A percentile compares a stretch with the other conserved stretches of the same genome.
phyloP scores from a whole-genome alignment of 2,888 invertebrate species.

The Mesorhabditis belari region DNA sequence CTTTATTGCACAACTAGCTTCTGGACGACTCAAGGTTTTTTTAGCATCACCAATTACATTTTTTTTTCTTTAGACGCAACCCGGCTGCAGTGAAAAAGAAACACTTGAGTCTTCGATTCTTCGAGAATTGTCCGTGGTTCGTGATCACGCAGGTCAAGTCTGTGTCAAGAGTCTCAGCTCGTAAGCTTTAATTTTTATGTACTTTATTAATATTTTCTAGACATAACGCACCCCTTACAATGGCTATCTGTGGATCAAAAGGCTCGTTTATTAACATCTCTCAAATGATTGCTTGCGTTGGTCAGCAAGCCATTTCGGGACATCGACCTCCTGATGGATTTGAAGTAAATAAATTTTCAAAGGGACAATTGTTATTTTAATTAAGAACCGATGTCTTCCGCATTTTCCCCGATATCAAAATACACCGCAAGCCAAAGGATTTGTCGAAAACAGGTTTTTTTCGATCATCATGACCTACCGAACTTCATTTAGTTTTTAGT shows the following conservation, averaged over 20 bases:
- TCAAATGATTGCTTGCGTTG: conserved; percentile 99
- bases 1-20: conserved; percentile 77
- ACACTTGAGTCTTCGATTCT: conserved; percentile 67
- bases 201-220: too few species aligned
- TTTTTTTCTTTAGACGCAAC: conserved; percentile 54
- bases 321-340: conserved; percentile 95
- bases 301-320: conserved; percentile 87
- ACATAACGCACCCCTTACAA: conserved; percentile 86
- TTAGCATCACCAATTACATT: not conserved
- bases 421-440: conserved; percentile 78
- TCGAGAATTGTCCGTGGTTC: conserved; percentile 61
- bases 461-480: conserved; percentile 52
- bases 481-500: conserved; percentile 68
- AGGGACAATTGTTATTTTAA: too few species aligned
- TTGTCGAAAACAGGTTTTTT: conserved; percentile 66
- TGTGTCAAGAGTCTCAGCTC: conserved; percentile 72
- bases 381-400: conserved; percentile 56
- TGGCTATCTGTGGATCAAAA: conserved; percentile 93
- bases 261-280: conserved; percentile 97
- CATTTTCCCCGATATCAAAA: conserved; percentile 61
- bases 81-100: conserved; percentile 58
- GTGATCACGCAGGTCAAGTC: conserved; percentile 55
- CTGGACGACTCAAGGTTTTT: conserved; percentile 71
- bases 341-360: conserved; percentile 59
- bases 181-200: too few species aligned